A percentile compares a stretch with the other conserved stretches of the same genome.
Evolutionary conservation across 2,797 vertebrate genomes (phyloP).

Genomic region (Sebastes minor): DNA sequence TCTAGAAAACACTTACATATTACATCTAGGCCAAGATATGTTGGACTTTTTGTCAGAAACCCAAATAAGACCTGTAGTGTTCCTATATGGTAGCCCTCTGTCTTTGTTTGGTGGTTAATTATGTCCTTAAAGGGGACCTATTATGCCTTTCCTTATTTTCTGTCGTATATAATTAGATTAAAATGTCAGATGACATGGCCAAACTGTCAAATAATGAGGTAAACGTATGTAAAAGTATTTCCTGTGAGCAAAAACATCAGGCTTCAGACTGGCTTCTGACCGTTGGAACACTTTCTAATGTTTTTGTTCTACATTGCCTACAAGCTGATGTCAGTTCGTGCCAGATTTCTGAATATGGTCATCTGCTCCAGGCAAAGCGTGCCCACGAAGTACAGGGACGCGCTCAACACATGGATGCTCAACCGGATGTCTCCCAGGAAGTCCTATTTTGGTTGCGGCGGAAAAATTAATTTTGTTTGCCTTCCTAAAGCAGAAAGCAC

Average conservation of each 20-base stretch:
- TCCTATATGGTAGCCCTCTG: background rate
- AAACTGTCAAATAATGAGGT: background rate
- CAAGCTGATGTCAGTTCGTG: background rate
- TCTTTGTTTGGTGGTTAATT: background rate
- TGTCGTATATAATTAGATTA: too few relatives aligned
- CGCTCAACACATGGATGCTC: background rate
- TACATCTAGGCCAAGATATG: background rate
- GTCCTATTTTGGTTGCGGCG: too few relatives aligned
- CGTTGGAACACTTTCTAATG: too few relatives aligned
- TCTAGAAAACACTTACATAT: background rate
- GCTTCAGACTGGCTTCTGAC: too few relatives aligned
- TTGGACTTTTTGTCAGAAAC: background rate
- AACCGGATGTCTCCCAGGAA: too few relatives aligned
- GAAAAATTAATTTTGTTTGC: too few relatives aligned
- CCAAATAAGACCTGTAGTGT: background rate
- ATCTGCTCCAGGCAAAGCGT: background rate
- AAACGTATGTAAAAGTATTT: background rate
- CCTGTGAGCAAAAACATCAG: background rate
- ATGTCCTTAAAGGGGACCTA: too few relatives aligned
- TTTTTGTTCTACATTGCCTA: too few relatives aligned
- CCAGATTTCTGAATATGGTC: background rate
- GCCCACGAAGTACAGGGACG: fast-evolving
- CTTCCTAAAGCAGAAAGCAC: too few relatives aligned
- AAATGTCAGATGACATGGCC: background rate
- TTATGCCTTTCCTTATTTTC: too few relatives aligned